phyloP scores from a whole-genome alignment of 1,140 invertebrate species.

The Rhysida immarginata region DNA sequence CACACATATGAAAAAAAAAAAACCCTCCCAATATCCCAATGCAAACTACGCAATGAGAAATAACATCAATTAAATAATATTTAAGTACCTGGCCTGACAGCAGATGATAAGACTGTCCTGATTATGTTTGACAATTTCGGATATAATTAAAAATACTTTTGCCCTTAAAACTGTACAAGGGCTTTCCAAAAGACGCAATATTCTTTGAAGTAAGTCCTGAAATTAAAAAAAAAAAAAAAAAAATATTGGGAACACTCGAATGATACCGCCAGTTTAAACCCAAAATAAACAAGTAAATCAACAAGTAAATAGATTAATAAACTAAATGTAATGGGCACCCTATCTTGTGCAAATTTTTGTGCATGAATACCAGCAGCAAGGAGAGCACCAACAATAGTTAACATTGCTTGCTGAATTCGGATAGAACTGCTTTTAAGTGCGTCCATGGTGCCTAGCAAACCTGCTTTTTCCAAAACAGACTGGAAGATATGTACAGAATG shows the following conservation, averaged over 20 bases:
- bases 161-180: slow-evolving; percentile 2
- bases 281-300: too few species aligned
- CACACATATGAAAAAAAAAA: too few species aligned
- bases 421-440: neutral
- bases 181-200: neutral
- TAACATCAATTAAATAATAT: too few species aligned
- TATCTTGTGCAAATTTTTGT: neutral
- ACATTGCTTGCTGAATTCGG: neutral
- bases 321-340: too few species aligned
- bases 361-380: slow-evolving; percentile 1
- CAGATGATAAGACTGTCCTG: neutral
- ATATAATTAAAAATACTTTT: neutral
- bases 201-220: neutral
- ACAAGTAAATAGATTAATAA: too few species aligned
- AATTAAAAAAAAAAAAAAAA: neutral
- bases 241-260: too few species aligned
- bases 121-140: neutral
- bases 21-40: too few species aligned
- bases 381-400: neutral
- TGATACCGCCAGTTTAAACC: too few species aligned
- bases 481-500: slow-evolving; percentile 1
- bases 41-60: too few species aligned
- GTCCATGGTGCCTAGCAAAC: neutral
- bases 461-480: neutral
- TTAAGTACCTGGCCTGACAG: slow-evolving; percentile 1